Conservation (phyloP, 2,113 vertebrate species). For the Paratilapia polleni region DNA sequence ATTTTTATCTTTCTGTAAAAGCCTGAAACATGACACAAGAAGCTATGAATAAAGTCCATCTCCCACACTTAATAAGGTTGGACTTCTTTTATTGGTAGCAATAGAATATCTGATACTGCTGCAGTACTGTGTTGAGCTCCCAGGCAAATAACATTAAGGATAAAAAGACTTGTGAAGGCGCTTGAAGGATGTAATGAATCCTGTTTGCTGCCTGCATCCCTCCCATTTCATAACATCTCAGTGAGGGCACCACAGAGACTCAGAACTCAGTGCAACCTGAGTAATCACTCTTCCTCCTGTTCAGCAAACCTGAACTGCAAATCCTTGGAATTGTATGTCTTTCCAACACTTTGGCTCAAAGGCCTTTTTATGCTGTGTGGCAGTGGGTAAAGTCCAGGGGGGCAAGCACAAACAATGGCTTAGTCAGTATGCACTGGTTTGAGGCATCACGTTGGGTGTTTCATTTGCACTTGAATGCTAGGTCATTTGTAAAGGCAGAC, state of each 20-base stretch:
- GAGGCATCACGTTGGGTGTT: slow-evolving; percentile 58
- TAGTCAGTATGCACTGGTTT: slow-evolving; percentile 60
- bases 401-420: slow-evolving; percentile 64
- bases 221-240: slow-evolving; percentile 4
- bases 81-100: slow-evolving; percentile 42
- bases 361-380: slow-evolving; percentile 54
- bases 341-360: slow-evolving; percentile 59
- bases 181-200: slow-evolving; percentile 16
- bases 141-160: slow-evolving; percentile 49
- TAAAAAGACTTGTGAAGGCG: slow-evolving; percentile 28
- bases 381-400: slow-evolving; percentile 49
- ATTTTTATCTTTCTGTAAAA: slow-evolving; percentile 90
- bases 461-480: slow-evolving; percentile 69
- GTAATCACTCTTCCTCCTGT: slow-evolving; percentile 19
- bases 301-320: slow-evolving; percentile 38
- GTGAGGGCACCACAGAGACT: not conserved
- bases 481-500: slow-evolving; percentile 44
- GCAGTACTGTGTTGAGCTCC: slow-evolving; percentile 28
- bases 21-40: slow-evolving; percentile 80
- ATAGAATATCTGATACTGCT: slow-evolving; percentile 47
- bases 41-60: slow-evolving; percentile 44
- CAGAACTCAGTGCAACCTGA: slow-evolving; percentile 18
- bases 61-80: slow-evolving; percentile 44
- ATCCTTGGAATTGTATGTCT: slow-evolving; percentile 43
- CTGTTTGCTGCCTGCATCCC: slow-evolving; percentile 8